Percentiles rank a stretch among this genome's conserved stretches.
These are phyloP conservation scores for Paradisaea rubra DNA, from an alignment of 2,113 vertebrate species.

Conservation along the genomic window DNA sequence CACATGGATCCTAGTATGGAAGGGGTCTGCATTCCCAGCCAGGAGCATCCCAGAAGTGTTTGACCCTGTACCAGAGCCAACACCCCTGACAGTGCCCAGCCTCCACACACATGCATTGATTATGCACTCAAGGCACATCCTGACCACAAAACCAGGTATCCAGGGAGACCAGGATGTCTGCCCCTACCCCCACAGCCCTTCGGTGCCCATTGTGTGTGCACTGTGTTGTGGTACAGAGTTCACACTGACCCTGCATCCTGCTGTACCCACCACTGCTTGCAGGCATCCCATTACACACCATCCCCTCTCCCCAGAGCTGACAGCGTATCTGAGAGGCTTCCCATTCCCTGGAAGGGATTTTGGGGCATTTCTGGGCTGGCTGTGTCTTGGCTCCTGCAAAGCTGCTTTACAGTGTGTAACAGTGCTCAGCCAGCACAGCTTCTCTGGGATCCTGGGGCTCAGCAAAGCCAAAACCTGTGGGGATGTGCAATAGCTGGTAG, in stretches of 20 bases:
- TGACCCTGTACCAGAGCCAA: not conserved
- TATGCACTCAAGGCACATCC: not conserved
- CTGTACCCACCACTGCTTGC: not conserved
- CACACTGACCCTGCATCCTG: not conserved
- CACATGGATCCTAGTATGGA: accelerated
- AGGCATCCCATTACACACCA: not conserved
- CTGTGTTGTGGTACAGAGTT: accelerated
- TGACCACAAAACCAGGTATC: not conserved
- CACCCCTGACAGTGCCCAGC: not conserved
- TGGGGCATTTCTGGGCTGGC: not conserved
- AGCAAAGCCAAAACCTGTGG: not conserved
- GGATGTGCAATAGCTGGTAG: not conserved
- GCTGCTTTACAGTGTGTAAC: not conserved
- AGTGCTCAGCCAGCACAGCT: not conserved
- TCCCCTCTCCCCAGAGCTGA: not conserved
- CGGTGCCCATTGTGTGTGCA: accelerated
- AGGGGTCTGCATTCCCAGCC: not conserved
- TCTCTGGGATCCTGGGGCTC: not conserved
- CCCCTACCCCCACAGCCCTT: not conserved
- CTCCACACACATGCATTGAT: not conserved
- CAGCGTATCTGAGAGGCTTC: not conserved
- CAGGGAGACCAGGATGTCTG: not conserved
- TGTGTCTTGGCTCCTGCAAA: not conserved
- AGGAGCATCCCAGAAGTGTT: not conserved
- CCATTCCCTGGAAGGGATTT: not conserved